phyloP scores from a whole-genome alignment of 2,797 vertebrate species.

The Cossypha caffra region DNA sequence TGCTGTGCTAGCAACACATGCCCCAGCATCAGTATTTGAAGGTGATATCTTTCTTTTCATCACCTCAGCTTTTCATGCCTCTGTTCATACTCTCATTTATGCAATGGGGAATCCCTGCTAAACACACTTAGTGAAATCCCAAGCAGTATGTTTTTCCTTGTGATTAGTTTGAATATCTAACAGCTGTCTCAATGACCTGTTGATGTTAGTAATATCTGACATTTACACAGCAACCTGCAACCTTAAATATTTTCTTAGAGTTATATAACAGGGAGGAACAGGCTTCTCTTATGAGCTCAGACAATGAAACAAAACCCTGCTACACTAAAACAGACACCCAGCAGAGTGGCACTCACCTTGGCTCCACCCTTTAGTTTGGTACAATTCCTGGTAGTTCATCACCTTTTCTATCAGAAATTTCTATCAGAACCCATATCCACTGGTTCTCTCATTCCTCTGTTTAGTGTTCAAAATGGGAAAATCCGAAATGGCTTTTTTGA shows the following conservation, averaged over 20 bases:
- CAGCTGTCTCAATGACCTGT: neutral
- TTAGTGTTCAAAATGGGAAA: neutral
- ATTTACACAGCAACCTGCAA: neutral
- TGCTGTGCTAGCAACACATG: neutral
- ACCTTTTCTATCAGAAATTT: neutral
- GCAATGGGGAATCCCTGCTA: neutral
- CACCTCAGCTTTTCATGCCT: conserved; percentile 3
- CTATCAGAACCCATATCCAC: neutral
- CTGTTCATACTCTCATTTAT: neutral
- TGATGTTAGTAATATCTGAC: neutral
- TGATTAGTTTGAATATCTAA: conserved; percentile 31
- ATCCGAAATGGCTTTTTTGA: neutral
- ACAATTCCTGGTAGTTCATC: neutral
- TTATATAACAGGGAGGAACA: neutral
- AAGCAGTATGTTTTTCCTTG: neutral
- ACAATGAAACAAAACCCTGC: neutral
- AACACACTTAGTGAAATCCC: neutral
- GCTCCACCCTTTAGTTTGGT: neutral
- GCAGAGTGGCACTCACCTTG: neutral
- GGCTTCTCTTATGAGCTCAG: neutral
- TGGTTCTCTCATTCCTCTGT: neutral
- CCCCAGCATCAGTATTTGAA: neutral
- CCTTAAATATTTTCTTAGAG: neutral
- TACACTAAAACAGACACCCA: neutral
- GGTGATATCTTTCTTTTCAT: conserved; percentile 39